Conservation (phyloP, 2,888 invertebrate genomes). For the Anorthoa munda region DNA sequence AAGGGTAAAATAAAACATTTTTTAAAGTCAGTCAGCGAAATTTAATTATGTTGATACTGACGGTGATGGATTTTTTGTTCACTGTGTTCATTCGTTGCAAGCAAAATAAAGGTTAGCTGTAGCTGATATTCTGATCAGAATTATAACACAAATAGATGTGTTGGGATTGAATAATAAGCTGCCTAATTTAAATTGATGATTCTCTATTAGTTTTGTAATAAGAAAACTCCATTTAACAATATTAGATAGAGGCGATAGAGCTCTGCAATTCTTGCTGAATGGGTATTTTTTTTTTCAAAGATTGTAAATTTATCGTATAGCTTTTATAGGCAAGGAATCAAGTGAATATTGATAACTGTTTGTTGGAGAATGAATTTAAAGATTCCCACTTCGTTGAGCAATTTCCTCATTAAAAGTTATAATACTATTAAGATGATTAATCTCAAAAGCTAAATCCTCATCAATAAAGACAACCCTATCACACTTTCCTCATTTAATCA, state of each 20-base stretch:
- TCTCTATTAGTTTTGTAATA: not conserved
- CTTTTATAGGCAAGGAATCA: not conserved
- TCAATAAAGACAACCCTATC: slow-evolving; percentile 8
- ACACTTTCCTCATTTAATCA: slow-evolving; percentile 13
- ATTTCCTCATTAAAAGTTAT: not conserved
- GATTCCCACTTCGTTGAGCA: not conserved
- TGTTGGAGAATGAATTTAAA: not conserved
- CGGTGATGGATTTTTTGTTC: not conserved
- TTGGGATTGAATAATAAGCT: too few species aligned
- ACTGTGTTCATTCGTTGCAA: not conserved
- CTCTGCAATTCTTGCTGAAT: not conserved
- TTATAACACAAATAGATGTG: not conserved
- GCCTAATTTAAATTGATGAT: not conserved
- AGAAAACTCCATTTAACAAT: not conserved
- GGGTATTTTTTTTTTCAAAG: not conserved
- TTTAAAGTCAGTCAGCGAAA: not conserved
- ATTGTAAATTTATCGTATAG: not conserved
- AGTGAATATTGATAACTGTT: not conserved
- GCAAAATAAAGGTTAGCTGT: not conserved
- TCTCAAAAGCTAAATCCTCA: not conserved
- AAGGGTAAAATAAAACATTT: not conserved
- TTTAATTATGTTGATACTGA: not conserved
- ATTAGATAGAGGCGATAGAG: not conserved
- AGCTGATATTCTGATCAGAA: too few species aligned
- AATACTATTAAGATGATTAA: not conserved